Evolutionary conservation across 2,113 vertebrate genomes (phyloP), one percentile per base, ranked within the genome.

Genomic region (Nymphicus hollandicus): DNA sequence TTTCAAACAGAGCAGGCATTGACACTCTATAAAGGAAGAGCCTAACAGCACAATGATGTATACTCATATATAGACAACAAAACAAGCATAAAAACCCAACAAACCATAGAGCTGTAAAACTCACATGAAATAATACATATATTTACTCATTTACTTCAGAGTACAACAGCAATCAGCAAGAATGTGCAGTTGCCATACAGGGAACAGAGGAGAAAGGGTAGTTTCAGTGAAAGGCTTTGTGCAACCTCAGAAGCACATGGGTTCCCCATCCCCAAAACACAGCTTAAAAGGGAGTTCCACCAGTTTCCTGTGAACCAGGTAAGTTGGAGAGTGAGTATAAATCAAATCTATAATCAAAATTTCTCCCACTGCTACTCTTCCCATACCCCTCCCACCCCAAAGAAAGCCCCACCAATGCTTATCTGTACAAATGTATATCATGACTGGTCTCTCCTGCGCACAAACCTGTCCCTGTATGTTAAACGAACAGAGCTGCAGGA

Each of bases 371-470:
- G 47, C 43, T 87, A 29, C 13, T 83, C 33, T 76, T 81, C 11
- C 16, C 14, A 7, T 11, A 81, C 25, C 22, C 61, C 39, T 66
- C 13, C 46, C 33, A 79, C 16, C 2, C 11, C 12, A 61, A 77
- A 73, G 52, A 79, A 81, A 89, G 80, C 7, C 10, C 11, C 43
- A 53, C 20, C 23, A 84, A 23, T 24, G 23, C n/a, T 81, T 64
- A 49, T 65, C 56, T 64, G 5, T 68, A 61, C 11, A 68, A 24
- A 15, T n/a, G 1, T 9, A 31, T 33, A 50, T 35, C 41, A 33
- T 7, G 9, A 17, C 15, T 55, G 20, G 25, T 43, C 17, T 70
- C 60, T 78, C 50, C 83, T 5, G 23, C 0, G 0, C 60, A 58
- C 37, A 86, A n/a, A 86, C 28, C 16, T 53, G 60, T 44, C 41